phyloP scores from a whole-genome alignment of 2,113 vertebrate genomes.

The Phaetusa simplex region DNA sequence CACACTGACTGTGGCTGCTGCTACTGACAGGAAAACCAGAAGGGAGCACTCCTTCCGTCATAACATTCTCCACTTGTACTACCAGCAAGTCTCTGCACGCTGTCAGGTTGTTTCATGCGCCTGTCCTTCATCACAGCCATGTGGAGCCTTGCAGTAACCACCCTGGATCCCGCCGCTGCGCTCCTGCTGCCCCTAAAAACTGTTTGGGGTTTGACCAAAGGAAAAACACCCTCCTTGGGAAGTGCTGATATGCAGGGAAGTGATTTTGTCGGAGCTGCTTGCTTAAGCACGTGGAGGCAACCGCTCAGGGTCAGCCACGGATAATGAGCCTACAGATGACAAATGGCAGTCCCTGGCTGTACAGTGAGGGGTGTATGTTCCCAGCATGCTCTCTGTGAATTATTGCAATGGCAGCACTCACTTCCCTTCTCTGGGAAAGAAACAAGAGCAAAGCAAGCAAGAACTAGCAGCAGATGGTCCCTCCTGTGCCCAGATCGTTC shows the following conservation, averaged over 20 bases:
- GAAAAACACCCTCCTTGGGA: not conserved
- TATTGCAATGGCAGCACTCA: constrained; percentile 58
- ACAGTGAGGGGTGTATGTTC: constrained; percentile 13
- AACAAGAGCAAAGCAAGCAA: constrained; percentile 56
- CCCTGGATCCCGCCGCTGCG: not conserved
- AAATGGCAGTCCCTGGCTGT: constrained; percentile 52
- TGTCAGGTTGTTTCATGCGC: not conserved
- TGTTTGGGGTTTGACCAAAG: not conserved
- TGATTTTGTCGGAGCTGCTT: constrained; percentile 10
- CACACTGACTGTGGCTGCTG: not conserved
- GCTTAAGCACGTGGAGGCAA: not conserved
- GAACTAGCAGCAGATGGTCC: constrained; percentile 63
- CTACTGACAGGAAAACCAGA: constrained; percentile 2
- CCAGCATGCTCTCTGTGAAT: constrained; percentile 35
- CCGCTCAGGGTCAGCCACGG: constrained; percentile 9
- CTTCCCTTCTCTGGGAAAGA: constrained; percentile 36
- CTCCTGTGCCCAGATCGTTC: constrained; percentile 51
- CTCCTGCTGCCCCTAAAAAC: not conserved
- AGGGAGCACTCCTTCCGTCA: not conserved
- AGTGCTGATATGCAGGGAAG: not conserved
- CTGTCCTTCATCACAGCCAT: not conserved
- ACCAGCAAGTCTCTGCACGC: not conserved
- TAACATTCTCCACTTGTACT: not conserved
- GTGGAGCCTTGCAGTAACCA: not conserved
- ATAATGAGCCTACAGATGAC: constrained; percentile 47